These are phyloP conservation scores for Anastrepha obliqua DNA, from an alignment of 1,140 invertebrate species.

Conservation along the genomic window DNA sequence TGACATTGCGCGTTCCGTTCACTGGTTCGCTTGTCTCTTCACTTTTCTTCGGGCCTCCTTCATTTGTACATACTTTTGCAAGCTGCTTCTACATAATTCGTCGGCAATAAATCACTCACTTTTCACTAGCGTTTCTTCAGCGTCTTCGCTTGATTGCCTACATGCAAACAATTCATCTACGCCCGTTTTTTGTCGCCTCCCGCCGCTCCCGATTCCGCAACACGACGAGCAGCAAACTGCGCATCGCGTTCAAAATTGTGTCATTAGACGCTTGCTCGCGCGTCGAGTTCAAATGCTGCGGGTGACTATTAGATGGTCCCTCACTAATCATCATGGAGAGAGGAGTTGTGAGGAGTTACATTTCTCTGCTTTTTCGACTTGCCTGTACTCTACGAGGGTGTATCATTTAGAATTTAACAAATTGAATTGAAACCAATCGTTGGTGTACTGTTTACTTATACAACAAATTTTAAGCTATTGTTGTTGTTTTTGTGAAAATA, in stretches of 20 bases:
- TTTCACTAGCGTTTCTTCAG: slow-evolving; percentile 46
- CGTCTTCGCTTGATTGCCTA: slow-evolving; percentile 36
- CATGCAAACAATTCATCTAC: slow-evolving; percentile 43
- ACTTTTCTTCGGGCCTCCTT: neutral
- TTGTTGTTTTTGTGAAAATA: no score
- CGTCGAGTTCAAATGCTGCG: neutral
- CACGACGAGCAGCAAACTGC: neutral
- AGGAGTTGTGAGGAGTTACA: neutral
- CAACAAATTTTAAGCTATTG: no score
- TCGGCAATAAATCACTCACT: slow-evolving; percentile 46
- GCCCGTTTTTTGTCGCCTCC: neutral
- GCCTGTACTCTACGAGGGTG: slow-evolving; percentile 18
- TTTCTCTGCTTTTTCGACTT: neutral
- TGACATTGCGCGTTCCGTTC: slow-evolving; percentile 27
- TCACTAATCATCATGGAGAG: neutral
- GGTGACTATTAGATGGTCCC: neutral
- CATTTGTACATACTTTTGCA: neutral
- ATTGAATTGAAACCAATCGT: neutral
- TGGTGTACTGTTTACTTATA: neutral
- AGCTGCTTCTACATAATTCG: slow-evolving; percentile 31
- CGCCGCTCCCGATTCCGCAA: neutral
- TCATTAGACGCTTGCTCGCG: slow-evolving; percentile 43
- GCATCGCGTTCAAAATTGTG: slow-evolving; percentile 31
- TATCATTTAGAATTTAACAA: neutral
- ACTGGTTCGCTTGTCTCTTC: neutral